A percentile compares a stretch with the other conserved stretches of the same genome.
Evolutionary conservation across 2,797 vertebrate species (phyloP).

Genomic region (Austrolebias charrua): DNA sequence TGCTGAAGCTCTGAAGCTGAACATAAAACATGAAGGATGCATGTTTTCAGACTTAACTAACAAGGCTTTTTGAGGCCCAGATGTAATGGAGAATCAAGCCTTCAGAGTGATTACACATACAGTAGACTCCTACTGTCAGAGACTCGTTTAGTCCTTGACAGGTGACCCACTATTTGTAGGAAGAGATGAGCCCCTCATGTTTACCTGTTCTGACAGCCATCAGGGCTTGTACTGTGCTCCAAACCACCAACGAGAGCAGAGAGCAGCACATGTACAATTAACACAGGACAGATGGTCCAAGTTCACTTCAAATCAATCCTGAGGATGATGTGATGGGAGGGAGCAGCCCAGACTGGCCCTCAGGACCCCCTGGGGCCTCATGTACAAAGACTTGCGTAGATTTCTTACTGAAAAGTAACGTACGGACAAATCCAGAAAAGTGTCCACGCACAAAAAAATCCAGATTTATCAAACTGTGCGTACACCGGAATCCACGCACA

Average conservation of each 20-base stretch:
- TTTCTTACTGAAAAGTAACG: no score
- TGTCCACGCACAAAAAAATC: no score
- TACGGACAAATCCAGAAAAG: no score
- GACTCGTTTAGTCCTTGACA: constrained; percentile 16
- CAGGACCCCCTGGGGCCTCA: no score
- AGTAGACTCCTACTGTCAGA: constrained; percentile 9
- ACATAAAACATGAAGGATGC: constrained; percentile 49
- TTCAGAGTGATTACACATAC: constrained; percentile 31
- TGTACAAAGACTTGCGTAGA: no score
- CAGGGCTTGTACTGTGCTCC: constrained; percentile 26
- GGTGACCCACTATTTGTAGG: constrained; percentile 34
- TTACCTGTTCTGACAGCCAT: constrained; percentile 20
- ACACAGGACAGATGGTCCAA: constrained; percentile 66
- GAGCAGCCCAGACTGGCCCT: constrained; percentile 49
- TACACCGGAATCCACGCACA: no score
- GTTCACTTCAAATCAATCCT: constrained; percentile 68
- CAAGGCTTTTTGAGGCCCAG: constrained; percentile 32
- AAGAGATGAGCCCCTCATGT: constrained; percentile 29
- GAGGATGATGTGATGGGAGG: constrained; percentile 52
- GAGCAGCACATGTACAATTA: constrained; percentile 66
- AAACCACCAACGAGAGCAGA: constrained; percentile 40
- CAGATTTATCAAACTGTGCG: no score
- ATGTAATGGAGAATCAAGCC: constrained; percentile 21
- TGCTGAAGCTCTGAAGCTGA: constrained; percentile 41
- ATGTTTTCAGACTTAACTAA: constrained; percentile 49